Evolutionary conservation across 2,888 invertebrate genomes (phyloP).

Genomic region (Acanthopleura granulata): DNA sequence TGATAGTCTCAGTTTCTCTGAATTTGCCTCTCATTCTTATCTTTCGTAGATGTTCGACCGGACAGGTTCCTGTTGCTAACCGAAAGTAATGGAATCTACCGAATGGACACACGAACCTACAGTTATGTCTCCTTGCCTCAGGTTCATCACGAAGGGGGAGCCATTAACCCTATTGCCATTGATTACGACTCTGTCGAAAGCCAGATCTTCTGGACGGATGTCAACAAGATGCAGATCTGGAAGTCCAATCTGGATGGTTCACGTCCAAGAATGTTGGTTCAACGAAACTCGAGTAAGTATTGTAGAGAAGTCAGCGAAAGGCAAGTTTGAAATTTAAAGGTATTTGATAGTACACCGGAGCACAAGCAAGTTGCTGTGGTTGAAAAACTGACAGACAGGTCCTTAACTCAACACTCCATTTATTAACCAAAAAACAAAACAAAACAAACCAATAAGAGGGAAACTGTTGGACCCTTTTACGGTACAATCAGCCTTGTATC

Average conservation of each 20-base stretch:
- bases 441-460: too few relatives aligned
- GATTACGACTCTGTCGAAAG: not conserved
- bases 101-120: conserved; percentile 4
- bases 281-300: conserved; percentile 2
- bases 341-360: too few relatives aligned
- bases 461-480: too few relatives aligned
- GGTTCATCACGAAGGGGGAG: not conserved
- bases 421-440: too few relatives aligned
- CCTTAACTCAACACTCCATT: too few relatives aligned
- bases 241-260: not conserved
- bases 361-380: too few relatives aligned
- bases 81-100: not conserved
- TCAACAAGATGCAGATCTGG: not conserved
- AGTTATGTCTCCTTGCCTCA: not conserved
- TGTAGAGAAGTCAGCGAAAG: not conserved
- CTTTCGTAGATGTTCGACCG: not conserved
- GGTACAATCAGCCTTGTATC: too few relatives aligned
- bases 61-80: conserved; percentile 1
- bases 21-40: too few relatives aligned
- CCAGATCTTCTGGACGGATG: conserved; percentile 6
- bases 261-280: not conserved
- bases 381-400: too few relatives aligned
- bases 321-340: too few relatives aligned
- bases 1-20: too few relatives aligned
- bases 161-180: conserved; percentile 1